Conservation (phyloP, 2,888 invertebrate genomes). For the Rhagonycha lutea region DNA sequence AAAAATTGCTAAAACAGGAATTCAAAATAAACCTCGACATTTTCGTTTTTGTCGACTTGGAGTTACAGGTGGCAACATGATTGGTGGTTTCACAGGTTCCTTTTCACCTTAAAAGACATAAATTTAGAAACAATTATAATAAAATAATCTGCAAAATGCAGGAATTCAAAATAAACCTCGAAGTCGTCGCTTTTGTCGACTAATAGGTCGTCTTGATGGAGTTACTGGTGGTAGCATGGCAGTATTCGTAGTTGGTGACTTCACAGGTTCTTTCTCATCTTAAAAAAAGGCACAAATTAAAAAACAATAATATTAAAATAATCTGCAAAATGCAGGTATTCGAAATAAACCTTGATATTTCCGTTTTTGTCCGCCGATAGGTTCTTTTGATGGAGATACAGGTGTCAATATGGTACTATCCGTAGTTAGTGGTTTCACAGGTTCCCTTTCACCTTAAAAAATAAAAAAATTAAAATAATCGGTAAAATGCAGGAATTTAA, state of each 20-base stretch:
- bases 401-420: background rate
- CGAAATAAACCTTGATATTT: too few relatives aligned
- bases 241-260: background rate
- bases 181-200: background rate
- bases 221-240: background rate
- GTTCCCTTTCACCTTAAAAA: background rate
- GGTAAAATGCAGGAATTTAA: too few relatives aligned
- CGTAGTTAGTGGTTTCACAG: too few relatives aligned
- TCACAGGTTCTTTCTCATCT: background rate
- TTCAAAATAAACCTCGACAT: too few relatives aligned
- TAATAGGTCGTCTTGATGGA: background rate
- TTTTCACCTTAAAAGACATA: background rate
- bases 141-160: too few relatives aligned
- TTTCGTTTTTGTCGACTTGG: background rate
- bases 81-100: background rate
- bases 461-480: background rate
- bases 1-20: too few relatives aligned
- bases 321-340: too few relatives aligned
- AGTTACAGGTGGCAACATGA: background rate
- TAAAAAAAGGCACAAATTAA: background rate
- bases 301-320: background rate
- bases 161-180: too few relatives aligned
- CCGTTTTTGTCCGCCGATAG: background rate
- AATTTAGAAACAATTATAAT: background rate
- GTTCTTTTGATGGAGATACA: background rate